Evolutionary conservation across 2,797 vertebrate genomes (phyloP).

Genomic region (Sebastiscus albofasciatus): DNA sequence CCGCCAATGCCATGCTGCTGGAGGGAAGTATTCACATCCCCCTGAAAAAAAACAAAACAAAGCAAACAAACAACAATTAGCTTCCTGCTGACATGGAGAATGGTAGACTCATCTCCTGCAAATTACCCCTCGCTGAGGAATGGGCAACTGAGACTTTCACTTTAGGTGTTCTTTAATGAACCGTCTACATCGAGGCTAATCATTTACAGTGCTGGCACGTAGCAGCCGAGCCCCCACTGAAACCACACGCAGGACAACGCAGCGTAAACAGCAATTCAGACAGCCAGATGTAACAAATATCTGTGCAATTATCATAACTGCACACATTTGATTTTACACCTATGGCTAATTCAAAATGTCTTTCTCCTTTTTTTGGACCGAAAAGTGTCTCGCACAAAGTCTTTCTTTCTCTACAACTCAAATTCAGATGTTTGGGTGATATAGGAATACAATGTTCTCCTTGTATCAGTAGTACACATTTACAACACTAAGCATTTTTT

Average conservation of each 20-base stretch:
- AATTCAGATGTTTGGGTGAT: background rate
- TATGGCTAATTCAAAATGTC: background rate
- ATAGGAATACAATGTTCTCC: background rate
- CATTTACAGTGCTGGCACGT: constrained; percentile 14
- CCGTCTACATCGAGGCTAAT: constrained; percentile 41
- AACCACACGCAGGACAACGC: background rate
- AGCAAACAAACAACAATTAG: constrained; percentile 81
- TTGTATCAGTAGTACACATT: background rate
- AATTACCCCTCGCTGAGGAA: constrained; percentile 65
- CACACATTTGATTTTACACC: background rate
- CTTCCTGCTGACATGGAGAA: constrained; percentile 68
- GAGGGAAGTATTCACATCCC: constrained; percentile 33
- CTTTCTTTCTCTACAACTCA: background rate
- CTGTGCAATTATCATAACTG: background rate
- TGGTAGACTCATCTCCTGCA: constrained; percentile 65
- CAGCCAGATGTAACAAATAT: background rate
- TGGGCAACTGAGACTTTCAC: constrained; percentile 48
- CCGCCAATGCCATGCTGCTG: constrained; percentile 39
- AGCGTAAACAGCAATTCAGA: background rate
- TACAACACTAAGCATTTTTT: background rate
- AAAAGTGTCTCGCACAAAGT: background rate
- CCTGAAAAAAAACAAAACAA: constrained; percentile 37
- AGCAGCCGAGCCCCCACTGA: background rate
- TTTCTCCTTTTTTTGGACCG: background rate
- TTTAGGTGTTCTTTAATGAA: constrained; percentile 63